Base-by-base conservation (phyloP, 1,140 invertebrate genomes). In the Aphelinus atriplicis region DNA sequence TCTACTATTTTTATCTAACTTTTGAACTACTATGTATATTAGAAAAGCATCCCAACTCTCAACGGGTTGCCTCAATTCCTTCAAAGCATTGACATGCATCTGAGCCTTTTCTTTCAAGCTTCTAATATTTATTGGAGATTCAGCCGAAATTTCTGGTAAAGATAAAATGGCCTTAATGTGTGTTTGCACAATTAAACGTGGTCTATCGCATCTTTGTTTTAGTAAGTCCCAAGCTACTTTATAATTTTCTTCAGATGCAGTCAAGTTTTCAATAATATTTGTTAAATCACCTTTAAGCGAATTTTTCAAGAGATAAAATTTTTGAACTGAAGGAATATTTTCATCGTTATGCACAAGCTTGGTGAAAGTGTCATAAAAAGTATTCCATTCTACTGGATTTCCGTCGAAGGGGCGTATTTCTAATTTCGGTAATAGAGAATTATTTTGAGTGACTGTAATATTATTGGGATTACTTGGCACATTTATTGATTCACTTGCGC, bases 381-480 rank as follows among this genome's bases (percentile, higher is more conserved):
- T n/a, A n/a, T n/a, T n/a, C n/a, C n/a, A n/a, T n/a, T n/a, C n/a
- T n/a, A n/a, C 7, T 7, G 45, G 55, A 67, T 67, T 53, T 7
- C 65, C 55, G 43, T 61, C 58, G 9, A 61, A 61, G 42, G 58
- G 58, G 4, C 9, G 3, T 4, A 63, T 70, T 78, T 73, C 42
- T 10, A 79, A 70, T 76, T 78, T 62, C 63, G 51, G 64, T 58
- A 73, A 70, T 75, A 62, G 63, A 47, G 58, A 65, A 53, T 71
- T 71, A 26, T 58, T 53, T 64, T 79, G 43, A n/a, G n/a, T n/a
- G n/a, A n/a, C n/a, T n/a, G n/a, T n/a, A n/a, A n/a, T n/a, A n/a
- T n/a, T n/a, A n/a, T n/a, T 61, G 5, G 3, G 2, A 9, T 43
- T 42, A 9, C 58, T 43, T 2, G 5, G 3, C 42, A 43, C 43